phyloP scores from a whole-genome alignment of 2,113 vertebrate genomes.

The Oryctolagus cuniculus region mOryCun1.1 NC_091432.1:161602001-161602500 shows the following conservation, averaged over 20 bases:
- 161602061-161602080: not conserved
- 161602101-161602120: not conserved
- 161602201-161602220: not conserved
- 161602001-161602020: no score
- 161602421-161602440: not conserved
- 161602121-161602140: not conserved
- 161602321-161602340: not conserved
- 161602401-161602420: not conserved
- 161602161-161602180: not conserved
- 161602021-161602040: no score
- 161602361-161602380: not conserved
- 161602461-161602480: not conserved
- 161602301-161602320: not conserved
- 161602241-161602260: not conserved
- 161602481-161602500: not conserved
- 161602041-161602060: not conserved
- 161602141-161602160: not conserved
- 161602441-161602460: constrained; percentile 8
- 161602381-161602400: not conserved
- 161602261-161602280: not conserved
- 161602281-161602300: not conserved
- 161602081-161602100: not conserved
- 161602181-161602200: not conserved
- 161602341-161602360: not conserved
- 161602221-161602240: not conserved